These are phyloP conservation scores for Tragulus kanchil DNA, from an alignment of 2,113 vertebrate genomes.

Conservation along the genomic window DNA sequence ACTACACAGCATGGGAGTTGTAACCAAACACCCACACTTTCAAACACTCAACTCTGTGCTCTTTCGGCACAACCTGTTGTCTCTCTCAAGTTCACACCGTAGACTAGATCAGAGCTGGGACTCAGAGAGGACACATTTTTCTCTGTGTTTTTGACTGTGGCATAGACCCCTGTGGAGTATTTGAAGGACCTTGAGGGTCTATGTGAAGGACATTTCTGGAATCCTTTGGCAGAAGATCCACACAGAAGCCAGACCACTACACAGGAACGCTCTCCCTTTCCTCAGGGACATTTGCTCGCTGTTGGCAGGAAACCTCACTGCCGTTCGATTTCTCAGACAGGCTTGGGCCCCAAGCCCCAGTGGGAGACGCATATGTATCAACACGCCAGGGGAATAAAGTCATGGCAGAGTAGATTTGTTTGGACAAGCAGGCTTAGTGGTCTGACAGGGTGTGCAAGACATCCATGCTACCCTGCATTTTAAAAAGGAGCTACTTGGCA, in stretches of 20 bases:
- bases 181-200: background rate
- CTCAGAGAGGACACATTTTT: background rate
- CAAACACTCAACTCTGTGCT: background rate
- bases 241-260: slow-evolving; percentile 23
- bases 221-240: slow-evolving; percentile 9
- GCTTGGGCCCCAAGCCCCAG: slow-evolving; percentile 11
- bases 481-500: slow-evolving; percentile 57
- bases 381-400: slow-evolving; percentile 55
- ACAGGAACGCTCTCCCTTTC: background rate
- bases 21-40: background rate
- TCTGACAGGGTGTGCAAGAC: slow-evolving; percentile 61
- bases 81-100: slow-evolving; percentile 23
- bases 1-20: background rate
- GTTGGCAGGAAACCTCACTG: slow-evolving; percentile 62
- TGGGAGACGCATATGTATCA: slow-evolving; percentile 51
- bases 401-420: slow-evolving; percentile 65
- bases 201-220: slow-evolving; percentile 21
- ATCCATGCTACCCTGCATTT: background rate
- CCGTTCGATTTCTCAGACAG: slow-evolving; percentile 51
- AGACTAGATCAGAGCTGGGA: slow-evolving; percentile 24
- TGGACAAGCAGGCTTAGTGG: slow-evolving; percentile 66
- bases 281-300: slow-evolving; percentile 32
- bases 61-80: background rate
- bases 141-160: background rate
- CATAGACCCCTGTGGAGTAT: background rate